Evolutionary conservation across 1,140 invertebrate genomes (phyloP), one percentile per base, ranked within the genome.

Genomic region (Drosophila kepulauana): DNA sequence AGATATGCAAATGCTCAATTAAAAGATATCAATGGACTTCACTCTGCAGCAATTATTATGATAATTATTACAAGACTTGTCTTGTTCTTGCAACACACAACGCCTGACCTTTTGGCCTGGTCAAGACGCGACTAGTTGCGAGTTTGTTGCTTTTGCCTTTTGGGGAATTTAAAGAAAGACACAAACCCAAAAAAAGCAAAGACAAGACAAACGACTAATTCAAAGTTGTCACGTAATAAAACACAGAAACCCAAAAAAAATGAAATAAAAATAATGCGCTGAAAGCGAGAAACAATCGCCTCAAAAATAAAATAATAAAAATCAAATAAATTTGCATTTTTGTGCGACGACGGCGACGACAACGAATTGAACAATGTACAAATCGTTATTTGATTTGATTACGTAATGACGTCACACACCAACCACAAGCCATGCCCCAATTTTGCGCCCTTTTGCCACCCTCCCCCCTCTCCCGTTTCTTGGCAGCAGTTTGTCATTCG

Each of bases 371-470:
- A 82, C 82, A 82, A 84, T 78, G 84, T 88, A 87, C 82, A 87
- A 87, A 87, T 84, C 78, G 82, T 54, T 89, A 84, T 88, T 88
- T 89, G 85, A 87, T 87, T 88, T 89, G 84, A 88, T 88, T 88
- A 88, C 81, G 70, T 88, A 88, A 88, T 84, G 84, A 89, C 85
- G 84, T 78, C 70, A 89, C 84, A 82, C 58, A 61, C 51, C 11
- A 59, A 10, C 35, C 38, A 65, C 46, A 46, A 41, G 62, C n/a
- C 35, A 8, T 41, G 38, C 13, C 25, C 38, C 38, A 35, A 35
- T 16, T 25, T 52, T 15, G 20, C 41, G 15, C 10, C 13, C 46
- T 28, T 7, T 33, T 20, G 0, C 30, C 6, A 11, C 8, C 43
- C 13, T 33, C 3, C 1, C 20, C 41, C 10, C 10, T 5, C 1